Evolutionary conservation across 37 sponge, comb jelly and placozoan species (phyloP).

Genomic region (Mnemiopsis leidyi): DNA sequence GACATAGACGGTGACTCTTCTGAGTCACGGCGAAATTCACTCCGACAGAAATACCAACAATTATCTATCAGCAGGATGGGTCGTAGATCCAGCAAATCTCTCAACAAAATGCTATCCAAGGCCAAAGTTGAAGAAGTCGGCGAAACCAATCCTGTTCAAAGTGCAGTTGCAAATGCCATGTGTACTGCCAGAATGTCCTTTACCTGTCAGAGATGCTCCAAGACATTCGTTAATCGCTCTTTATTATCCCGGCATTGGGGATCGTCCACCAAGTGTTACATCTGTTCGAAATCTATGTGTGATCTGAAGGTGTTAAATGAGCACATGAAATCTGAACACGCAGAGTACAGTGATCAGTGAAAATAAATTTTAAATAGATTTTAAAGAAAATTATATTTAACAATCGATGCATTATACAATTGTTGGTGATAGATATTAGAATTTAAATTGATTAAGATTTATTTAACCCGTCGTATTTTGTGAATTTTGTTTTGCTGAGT

Average conservation of each 20-base stretch:
- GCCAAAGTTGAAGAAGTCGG: slow-evolving; percentile 9
- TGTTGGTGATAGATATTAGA: not conserved
- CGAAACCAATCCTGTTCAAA: not conserved
- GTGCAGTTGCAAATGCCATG: not conserved
- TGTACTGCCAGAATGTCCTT: not conserved
- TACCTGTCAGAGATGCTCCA: slow-evolving; percentile 35
- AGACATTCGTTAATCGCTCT: slow-evolving; percentile 53
- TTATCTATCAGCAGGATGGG: slow-evolving; percentile 22
- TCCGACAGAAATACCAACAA: slow-evolving; percentile 43
- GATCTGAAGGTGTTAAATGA: slow-evolving; percentile 44
- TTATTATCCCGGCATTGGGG: slow-evolving; percentile 54
- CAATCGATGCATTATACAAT: not conserved
- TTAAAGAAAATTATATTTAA: not conserved
- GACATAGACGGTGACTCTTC: not conserved
- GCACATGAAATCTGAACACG: slow-evolving; percentile 52
- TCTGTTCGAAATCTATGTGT: slow-evolving; percentile 60
- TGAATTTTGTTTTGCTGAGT: not conserved
- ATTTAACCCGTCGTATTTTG: not conserved
- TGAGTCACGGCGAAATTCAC: slow-evolving; percentile 33
- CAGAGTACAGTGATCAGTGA: slow-evolving; percentile 43
- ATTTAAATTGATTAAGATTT: not conserved
- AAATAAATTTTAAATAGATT: not conserved
- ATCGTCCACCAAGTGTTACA: slow-evolving; percentile 55
- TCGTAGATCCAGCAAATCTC: slow-evolving; percentile 48
- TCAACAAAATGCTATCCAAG: slow-evolving; percentile 56